Percentiles rank a stretch among this genome's conserved stretches.
Evolutionary conservation across 2,113 vertebrate genomes (phyloP).

Genomic region (Phaethornis superciliosus): DNA sequence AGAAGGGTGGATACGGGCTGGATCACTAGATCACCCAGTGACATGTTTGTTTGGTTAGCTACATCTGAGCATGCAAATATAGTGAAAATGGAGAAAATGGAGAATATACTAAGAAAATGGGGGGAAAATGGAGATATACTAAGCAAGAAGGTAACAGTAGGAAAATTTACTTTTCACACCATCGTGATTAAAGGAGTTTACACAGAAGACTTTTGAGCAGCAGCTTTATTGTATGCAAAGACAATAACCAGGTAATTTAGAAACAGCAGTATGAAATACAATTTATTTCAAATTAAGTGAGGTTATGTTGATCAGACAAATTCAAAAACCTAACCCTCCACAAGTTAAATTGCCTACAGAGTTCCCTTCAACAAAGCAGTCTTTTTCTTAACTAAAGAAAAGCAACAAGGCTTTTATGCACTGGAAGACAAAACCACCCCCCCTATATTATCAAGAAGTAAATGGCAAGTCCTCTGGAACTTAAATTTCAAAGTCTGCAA

Average conservation of each 20-base stretch:
- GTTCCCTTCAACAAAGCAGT: not conserved
- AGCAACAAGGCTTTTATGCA: not conserved
- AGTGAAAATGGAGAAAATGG: too few species aligned
- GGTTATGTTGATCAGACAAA: slow-evolving; percentile 30
- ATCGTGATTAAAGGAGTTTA: slow-evolving; percentile 1
- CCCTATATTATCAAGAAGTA: not conserved
- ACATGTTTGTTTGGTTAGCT: not conserved
- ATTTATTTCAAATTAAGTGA: slow-evolving; percentile 36
- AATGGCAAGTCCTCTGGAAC: not conserved
- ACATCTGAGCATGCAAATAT: not conserved
- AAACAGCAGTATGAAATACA: not conserved
- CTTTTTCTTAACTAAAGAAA: not conserved
- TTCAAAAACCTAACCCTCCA: not conserved
- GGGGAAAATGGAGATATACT: not conserved
- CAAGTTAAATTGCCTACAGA: not conserved
- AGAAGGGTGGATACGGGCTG: not conserved
- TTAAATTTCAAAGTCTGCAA: not conserved
- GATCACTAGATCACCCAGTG: not conserved
- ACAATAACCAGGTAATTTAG: slow-evolving; percentile 8
- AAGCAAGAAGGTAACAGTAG: not conserved
- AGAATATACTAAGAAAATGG: too few species aligned
- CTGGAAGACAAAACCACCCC: not conserved
- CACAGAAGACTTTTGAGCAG: not conserved
- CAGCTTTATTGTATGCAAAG: not conserved
- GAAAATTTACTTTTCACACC: not conserved